Evolutionary conservation across 2,797 vertebrate species (phyloP).

Genomic region (Phyllotis vaccarum): DNA sequence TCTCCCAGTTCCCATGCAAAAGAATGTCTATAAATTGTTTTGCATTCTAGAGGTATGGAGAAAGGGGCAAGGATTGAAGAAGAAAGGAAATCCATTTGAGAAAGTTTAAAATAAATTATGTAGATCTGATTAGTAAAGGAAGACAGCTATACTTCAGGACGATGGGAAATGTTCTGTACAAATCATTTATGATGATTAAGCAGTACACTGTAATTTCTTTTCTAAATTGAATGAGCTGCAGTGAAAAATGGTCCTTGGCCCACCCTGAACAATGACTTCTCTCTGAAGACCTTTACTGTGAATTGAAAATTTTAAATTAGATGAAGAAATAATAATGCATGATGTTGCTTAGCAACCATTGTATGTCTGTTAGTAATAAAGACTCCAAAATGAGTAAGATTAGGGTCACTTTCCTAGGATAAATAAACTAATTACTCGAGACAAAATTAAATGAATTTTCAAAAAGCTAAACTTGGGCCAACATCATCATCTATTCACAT

Average conservation of each 20-base stretch:
- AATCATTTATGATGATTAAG: slow-evolving; percentile 83
- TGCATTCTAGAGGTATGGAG: not conserved
- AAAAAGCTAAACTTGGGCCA: not conserved
- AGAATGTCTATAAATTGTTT: slow-evolving; percentile 8
- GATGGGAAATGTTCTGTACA: slow-evolving; percentile 78
- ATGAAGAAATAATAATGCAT: slow-evolving; percentile 72
- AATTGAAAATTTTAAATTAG: slow-evolving; percentile 76
- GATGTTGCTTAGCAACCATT: slow-evolving; percentile 79
- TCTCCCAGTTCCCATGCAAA: not conserved
- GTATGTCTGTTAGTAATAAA: slow-evolving; percentile 56
- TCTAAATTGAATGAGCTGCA: slow-evolving; percentile 79
- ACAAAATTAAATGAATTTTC: slow-evolving; percentile 61
- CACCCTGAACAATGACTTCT: slow-evolving; percentile 68
- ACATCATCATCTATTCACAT: slow-evolving; percentile 1
- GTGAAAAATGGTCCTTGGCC: slow-evolving; percentile 76
- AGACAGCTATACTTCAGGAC: slow-evolving; percentile 75
- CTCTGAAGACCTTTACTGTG: slow-evolving; percentile 70
- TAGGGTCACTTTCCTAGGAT: slow-evolving; percentile 57
- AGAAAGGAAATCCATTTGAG: slow-evolving; percentile 64
- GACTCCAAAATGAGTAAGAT: slow-evolving; percentile 52
- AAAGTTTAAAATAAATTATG: slow-evolving; percentile 77
- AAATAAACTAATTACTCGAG: slow-evolving; percentile 72
- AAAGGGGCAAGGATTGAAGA: slow-evolving; percentile 24
- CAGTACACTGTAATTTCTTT: slow-evolving; percentile 74
- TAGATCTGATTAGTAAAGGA: slow-evolving; percentile 74